Conservation (phyloP, 2,888 invertebrate genomes). For the Oegoconia quadripuncta region DNA sequence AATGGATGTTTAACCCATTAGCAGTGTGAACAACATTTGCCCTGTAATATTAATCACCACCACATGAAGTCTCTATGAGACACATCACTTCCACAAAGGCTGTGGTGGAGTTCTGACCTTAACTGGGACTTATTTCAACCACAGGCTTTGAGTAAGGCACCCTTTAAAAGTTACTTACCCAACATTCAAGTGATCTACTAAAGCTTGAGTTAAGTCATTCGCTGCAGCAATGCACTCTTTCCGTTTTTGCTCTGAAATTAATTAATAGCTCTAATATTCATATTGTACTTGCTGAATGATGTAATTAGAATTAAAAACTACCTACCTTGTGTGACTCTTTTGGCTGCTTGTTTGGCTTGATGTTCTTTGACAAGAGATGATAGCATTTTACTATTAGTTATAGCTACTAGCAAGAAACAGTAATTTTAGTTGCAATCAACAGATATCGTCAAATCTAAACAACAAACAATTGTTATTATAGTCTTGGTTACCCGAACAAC, state of each 20-base stretch:
- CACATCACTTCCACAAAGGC: neutral
- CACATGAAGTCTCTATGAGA: neutral
- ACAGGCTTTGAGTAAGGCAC: neutral
- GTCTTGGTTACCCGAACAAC: too few species aligned
- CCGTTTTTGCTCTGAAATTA: conserved; percentile 89
- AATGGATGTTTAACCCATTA: too few species aligned
- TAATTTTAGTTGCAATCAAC: too few species aligned
- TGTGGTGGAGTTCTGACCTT: neutral
- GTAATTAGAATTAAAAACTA: neutral
- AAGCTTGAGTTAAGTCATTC: conserved; percentile 93
- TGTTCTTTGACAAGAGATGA: conserved; percentile 93
- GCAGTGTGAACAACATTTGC: too few species aligned
- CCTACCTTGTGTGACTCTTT: conserved; percentile 90
- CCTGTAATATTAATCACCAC: neutral
- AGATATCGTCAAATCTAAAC: too few species aligned
- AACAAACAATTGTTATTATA: too few species aligned
- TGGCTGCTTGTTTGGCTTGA: conserved; percentile 86
- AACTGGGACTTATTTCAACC: too few species aligned
- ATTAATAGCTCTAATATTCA: neutral
- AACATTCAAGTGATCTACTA: conserved; percentile 98
- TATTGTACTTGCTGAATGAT: neutral
- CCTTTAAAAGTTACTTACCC: conserved; percentile 82
- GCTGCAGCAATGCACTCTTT: conserved; percentile 96
- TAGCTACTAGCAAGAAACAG: too few species aligned
- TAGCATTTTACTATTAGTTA: conserved; percentile 80